Base-by-base conservation (phyloP, 2,113 vertebrate species). In the Trogon melanurus region DNA sequence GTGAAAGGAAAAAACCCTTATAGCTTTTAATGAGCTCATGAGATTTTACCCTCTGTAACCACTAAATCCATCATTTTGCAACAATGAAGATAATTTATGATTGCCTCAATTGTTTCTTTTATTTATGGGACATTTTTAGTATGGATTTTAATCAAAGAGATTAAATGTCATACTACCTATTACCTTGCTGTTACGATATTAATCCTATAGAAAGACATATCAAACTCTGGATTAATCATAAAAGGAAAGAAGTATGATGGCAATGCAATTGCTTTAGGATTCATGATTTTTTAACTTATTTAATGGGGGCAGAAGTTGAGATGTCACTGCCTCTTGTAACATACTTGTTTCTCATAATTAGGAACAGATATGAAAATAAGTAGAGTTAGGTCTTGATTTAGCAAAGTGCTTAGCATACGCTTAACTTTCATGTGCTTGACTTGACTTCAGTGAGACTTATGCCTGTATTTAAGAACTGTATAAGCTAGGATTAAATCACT, bases 61-160 rank as follows among this genome's bases (percentile, higher is more conserved):
- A 96, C 74, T 96, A 98, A 97, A 96, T 93, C 94, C 45, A 95
- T 89, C 81, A 92, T 74, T 95, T 96, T 88, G 91, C 91, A 97
- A 97, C 95, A 97, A 93, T 97, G 95, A 96, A 95, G 94, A 85
- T 92, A 96, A 97, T 95, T 97, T 94, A 97, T 62, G 94, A 67
- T 93, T 81, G 82, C 94, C 89, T 96, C 91, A 92, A 94, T 95
- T 91, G 82, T 97, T 97, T 94, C 93, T 95, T 95, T 96, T 96
- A 97, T 97, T 96, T 95, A 94, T 88, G 94, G 88, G 97, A 96
- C 91, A 92, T 91, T 96, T 96, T 97, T 96, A 96, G 95, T 97
- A 96, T 91, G 91, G 85, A 96, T 93, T 97, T 97, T 97, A 97
- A 98, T 97, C 96, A 97, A 96, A 97, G 91, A 97, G 90, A 96